phyloP scores from a whole-genome alignment of 2,797 vertebrate species.

The Pitangus sulphuratus region DNA sequence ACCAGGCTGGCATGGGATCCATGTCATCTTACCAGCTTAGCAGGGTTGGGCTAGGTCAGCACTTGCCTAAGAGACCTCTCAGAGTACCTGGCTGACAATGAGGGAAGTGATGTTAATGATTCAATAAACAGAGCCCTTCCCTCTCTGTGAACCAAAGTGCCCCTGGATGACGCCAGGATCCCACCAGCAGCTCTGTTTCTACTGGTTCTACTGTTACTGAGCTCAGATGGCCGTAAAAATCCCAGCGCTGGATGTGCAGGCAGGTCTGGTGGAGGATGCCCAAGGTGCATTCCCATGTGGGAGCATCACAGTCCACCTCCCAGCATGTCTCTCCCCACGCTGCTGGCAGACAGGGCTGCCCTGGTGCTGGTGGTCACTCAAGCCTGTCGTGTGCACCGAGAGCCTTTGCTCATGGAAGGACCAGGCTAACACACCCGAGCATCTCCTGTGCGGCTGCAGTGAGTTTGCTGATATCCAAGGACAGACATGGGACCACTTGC shows the following conservation, averaged over 20 bases:
- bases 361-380: neutral
- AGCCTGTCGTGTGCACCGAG: neutral
- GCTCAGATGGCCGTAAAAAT: neutral
- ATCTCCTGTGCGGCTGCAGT: neutral
- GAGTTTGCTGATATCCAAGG: neutral
- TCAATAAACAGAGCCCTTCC: slow-evolving; percentile 64
- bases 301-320: neutral
- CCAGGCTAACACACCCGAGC: fast-evolving
- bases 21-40: slow-evolving; percentile 65
- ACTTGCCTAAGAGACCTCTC: slow-evolving; percentile 64
- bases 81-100: slow-evolving; percentile 47
- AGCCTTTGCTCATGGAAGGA: neutral
- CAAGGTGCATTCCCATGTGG: neutral
- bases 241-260: neutral
- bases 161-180: neutral
- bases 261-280: neutral
- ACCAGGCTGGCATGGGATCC: slow-evolving; percentile 54
- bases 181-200: neutral
- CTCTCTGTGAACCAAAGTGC: neutral
- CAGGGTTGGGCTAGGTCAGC: slow-evolving; percentile 67
- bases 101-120: slow-evolving; percentile 65
- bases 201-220: neutral
- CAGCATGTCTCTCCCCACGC: fast-evolving
- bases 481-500: neutral
- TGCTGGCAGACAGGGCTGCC: neutral